phyloP scores from a whole-genome alignment of 1,140 invertebrate genomes.

The Meloidogyne exigua region DNA sequence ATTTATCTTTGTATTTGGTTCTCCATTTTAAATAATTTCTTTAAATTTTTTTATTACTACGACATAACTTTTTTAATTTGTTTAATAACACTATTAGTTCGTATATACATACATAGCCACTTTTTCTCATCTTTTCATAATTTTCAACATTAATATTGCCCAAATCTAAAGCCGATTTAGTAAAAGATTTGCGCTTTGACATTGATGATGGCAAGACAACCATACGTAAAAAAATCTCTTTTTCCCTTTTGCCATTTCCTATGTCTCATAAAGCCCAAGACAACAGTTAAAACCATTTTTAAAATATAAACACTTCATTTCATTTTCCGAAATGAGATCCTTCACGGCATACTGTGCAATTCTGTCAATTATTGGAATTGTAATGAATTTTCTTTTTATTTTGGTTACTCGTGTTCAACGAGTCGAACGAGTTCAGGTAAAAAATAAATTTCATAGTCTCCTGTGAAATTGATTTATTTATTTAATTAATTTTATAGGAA shows the following conservation, averaged over 20 bases:
- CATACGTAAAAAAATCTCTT: background rate
- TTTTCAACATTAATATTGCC: background rate
- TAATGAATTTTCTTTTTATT: constrained; percentile 25
- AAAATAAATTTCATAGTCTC: background rate
- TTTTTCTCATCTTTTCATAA: background rate
- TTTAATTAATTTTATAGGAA: constrained; percentile 10
- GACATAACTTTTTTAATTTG: background rate
- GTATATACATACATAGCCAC: background rate
- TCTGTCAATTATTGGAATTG: constrained; percentile 7
- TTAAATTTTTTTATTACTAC: background rate
- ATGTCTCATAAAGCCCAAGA: background rate
- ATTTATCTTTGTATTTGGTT: background rate
- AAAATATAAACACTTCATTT: background rate
- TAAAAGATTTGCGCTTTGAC: background rate
- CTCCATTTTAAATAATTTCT: background rate
- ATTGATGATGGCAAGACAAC: constrained; percentile 1
- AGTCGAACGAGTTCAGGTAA: constrained; percentile 21
- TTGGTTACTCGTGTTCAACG: constrained; percentile 19
- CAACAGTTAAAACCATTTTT: background rate
- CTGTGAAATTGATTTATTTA: background rate
- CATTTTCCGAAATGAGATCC: constrained; percentile 8
- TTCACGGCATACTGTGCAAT: constrained; percentile 16
- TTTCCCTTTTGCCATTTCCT: background rate
- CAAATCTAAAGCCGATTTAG: background rate
- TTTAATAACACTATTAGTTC: background rate